Base-by-base conservation (phyloP, 2,888 invertebrate species). In the Mechanitis mazaeus region DNA sequence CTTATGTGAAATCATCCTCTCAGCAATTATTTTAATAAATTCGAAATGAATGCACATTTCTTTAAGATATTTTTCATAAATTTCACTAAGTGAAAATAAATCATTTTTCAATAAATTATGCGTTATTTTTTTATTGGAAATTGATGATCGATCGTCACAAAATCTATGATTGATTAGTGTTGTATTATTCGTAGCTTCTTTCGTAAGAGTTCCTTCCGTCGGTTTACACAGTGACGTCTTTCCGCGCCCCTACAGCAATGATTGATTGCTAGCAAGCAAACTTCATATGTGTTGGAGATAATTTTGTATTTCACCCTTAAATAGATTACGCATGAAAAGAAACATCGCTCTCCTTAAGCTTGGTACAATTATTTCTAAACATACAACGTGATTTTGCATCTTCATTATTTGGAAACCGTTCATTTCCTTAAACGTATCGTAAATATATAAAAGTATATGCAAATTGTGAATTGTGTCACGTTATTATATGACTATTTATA, bases 161-260 rank as follows among this genome's bases (percentile, higher is more conserved):
- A 87, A 87, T 87, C 87, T 87, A 89, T 90, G 90, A 89, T 90
- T 89, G 89, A 90, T 90, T 87, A 81, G 84, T 84, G 87, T 78
- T 83, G 82, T 88, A 87, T 87, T 87, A 88, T 89, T 87, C 86
- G 82, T 78, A 78, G 84, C 84, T 83, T 84, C 85, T 83, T 84
- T 82, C 80, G 80, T 81, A 84, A 85, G 86, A 84, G 86, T 84
- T 85, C 83, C 83, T 83, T 78, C 74, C 78, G 75, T 74, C 77
- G 82, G 79, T 81, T 82, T 80, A 79, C 84, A 80, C 82, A 81
- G 80, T 79, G 79, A 84, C 80, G 82, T 85, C 83, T 84, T 85
- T 80, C 80, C 76, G 74, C 78, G 80, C 84, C 83, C 85, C 84
- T 83, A 81, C 79, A 79, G 77, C 78, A 73, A 83, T 89, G 90